Percentiles rank a stretch among this genome's conserved stretches.
These are phyloP conservation scores for Erebia aethiops DNA, from an alignment of 2,888 invertebrate genomes.

Conservation along the genomic window DNA sequence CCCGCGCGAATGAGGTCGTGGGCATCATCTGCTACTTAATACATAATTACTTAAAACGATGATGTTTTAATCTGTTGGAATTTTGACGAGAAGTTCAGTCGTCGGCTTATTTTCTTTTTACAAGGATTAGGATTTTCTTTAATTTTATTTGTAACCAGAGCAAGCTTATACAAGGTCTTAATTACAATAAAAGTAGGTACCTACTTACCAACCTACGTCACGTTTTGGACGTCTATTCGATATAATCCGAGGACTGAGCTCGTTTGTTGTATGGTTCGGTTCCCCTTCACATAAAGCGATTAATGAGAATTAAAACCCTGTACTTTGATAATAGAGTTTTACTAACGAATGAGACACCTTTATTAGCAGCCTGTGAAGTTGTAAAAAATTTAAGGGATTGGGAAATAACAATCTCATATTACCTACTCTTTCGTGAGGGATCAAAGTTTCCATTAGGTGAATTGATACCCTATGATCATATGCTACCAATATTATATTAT, in stretches of 20 bases:
- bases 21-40: background rate
- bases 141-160: background rate
- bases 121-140: slow-evolving; percentile 1
- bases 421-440: too few species aligned
- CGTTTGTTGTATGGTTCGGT: background rate
- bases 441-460: too few species aligned
- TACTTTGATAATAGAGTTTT: background rate
- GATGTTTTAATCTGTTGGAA: background rate
- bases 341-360: background rate
- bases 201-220: slow-evolving; percentile 3
- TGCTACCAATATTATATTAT: too few species aligned
- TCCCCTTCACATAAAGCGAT: slow-evolving; percentile 1
- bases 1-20: too few species aligned
- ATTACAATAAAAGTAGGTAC: slow-evolving; percentile 3
- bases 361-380: background rate
- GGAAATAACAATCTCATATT: too few species aligned
- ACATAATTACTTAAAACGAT: background rate
- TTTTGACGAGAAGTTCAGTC: background rate
- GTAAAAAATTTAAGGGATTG: too few species aligned
- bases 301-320: slow-evolving; percentile 3
- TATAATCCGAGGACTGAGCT: slow-evolving; percentile 1
- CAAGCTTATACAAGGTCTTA: background rate
- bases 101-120: background rate
- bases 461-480: too few species aligned
- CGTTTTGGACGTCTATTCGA: slow-evolving; percentile 3